Conservation (phyloP, 2,797 vertebrate species). For the Erpetoichthys calabaricus region DNA sequence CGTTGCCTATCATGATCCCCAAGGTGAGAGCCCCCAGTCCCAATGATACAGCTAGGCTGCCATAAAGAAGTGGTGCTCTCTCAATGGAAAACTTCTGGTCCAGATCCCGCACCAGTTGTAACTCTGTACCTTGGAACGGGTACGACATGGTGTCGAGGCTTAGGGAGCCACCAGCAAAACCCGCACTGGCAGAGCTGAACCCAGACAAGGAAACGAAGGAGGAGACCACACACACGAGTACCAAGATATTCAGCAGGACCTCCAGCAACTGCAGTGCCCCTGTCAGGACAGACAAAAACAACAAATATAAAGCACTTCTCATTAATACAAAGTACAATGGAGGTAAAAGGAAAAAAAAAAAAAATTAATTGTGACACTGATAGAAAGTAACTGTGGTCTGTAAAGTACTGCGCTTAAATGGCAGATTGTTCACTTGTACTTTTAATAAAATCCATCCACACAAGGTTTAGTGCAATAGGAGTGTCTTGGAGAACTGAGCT, state of each 20-base stretch:
- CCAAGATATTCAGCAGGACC: conserved; percentile 34
- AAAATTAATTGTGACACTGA: too few species aligned
- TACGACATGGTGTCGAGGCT: conserved; percentile 27
- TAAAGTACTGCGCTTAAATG: too few species aligned
- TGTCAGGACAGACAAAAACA: conserved; percentile 20
- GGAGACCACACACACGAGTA: conserved; percentile 36
- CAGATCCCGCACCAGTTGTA: conserved; percentile 35
- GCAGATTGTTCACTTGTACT: too few species aligned
- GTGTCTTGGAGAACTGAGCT: too few species aligned
- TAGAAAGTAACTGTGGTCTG: too few species aligned
- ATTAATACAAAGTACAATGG: too few species aligned
- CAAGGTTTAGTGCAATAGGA: too few species aligned
- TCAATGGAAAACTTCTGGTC: conserved; percentile 34
- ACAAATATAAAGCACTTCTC: neutral
- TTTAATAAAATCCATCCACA: too few species aligned
- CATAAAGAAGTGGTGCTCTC: conserved; percentile 30
- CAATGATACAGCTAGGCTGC: conserved; percentile 27
- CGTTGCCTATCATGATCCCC: conserved; percentile 28
- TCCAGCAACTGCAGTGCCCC: conserved; percentile 39
- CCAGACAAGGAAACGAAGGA: conserved; percentile 40
- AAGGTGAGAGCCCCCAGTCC: conserved; percentile 32
- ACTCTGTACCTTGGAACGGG: conserved; percentile 35
- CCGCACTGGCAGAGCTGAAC: conserved; percentile 28
- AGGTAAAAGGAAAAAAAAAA: too few species aligned
- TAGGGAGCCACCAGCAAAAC: conserved; percentile 25